Evolutionary conservation across 2,113 vertebrate species (phyloP).

Genomic region (Zosterops pallidus): DNA sequence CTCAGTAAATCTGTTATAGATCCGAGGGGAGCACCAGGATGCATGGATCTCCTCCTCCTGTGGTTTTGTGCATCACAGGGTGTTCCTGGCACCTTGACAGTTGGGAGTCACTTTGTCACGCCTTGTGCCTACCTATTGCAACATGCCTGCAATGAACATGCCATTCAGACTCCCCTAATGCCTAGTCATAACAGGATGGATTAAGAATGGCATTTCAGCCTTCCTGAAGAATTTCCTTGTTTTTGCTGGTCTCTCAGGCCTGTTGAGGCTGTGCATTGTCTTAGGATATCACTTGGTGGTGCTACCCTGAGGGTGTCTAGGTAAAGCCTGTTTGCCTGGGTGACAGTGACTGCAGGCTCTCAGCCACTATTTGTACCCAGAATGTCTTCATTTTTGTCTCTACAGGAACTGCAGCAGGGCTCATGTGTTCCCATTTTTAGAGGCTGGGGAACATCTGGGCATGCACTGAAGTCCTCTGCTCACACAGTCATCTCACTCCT

Average conservation of each 20-base stretch:
- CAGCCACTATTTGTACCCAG: background rate
- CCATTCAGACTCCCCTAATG: conserved; percentile 50
- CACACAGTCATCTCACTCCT: background rate
- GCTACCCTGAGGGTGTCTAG: background rate
- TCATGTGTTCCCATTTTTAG: background rate
- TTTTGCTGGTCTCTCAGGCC: conserved; percentile 26
- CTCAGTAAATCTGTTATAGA: background rate
- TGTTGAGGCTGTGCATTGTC: background rate
- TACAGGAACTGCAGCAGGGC: background rate
- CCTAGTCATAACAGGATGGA: conserved; percentile 65
- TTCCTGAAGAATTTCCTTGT: conserved; percentile 64
- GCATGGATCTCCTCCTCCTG: background rate
- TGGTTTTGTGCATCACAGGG: background rate
- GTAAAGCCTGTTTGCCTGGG: background rate
- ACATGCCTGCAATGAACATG: conserved; percentile 40
- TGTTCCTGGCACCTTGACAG: conserved; percentile 62
- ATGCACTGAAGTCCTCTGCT: background rate
- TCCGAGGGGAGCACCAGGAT: background rate
- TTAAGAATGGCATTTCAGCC: conserved; percentile 67
- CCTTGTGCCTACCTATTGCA: conserved; percentile 59
- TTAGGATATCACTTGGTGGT: background rate
- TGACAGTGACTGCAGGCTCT: background rate
- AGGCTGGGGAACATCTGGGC: background rate
- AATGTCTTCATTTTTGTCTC: background rate
- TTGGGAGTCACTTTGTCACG: conserved; percentile 13